phyloP scores from a whole-genome alignment of 2,797 vertebrate species.

The Lepus oiostolus region DNA sequence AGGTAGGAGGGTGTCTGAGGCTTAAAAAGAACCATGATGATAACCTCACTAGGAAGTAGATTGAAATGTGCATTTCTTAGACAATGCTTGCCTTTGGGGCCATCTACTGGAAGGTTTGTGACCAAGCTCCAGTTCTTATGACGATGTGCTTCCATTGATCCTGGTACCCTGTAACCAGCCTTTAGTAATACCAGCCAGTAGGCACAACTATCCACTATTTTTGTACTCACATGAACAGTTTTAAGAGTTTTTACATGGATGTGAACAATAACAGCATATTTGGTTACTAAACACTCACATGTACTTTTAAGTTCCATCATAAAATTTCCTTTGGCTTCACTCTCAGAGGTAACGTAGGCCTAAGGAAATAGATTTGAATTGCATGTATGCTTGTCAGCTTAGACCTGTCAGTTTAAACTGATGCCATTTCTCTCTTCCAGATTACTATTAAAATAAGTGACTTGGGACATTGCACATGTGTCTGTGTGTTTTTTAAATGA shows the following conservation, averaged over 20 bases:
- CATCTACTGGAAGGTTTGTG: neutral
- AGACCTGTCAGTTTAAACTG: neutral
- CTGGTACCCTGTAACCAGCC: neutral
- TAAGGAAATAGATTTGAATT: neutral
- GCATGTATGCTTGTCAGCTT: neutral
- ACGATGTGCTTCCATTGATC: neutral
- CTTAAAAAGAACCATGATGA: neutral
- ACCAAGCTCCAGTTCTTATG: neutral
- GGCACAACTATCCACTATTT: neutral
- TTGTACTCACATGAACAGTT: neutral
- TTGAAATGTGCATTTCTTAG: neutral
- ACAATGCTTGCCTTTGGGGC: neutral
- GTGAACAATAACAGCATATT: conserved; percentile 22
- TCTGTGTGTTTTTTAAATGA: conserved; percentile 70
- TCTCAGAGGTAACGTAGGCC: conserved; percentile 8
- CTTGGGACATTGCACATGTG: conserved; percentile 66
- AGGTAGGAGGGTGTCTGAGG: fast-evolving
- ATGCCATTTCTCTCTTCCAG: conserved; percentile 65
- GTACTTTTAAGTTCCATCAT: neutral
- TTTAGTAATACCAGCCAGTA: neutral
- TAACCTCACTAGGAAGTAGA: neutral
- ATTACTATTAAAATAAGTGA: conserved; percentile 63
- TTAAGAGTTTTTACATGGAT: neutral
- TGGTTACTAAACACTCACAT: neutral
- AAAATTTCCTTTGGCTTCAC: conserved; percentile 21